phyloP scores from a whole-genome alignment of 2,888 invertebrate species.

The Dioctria rufipes region DNA sequence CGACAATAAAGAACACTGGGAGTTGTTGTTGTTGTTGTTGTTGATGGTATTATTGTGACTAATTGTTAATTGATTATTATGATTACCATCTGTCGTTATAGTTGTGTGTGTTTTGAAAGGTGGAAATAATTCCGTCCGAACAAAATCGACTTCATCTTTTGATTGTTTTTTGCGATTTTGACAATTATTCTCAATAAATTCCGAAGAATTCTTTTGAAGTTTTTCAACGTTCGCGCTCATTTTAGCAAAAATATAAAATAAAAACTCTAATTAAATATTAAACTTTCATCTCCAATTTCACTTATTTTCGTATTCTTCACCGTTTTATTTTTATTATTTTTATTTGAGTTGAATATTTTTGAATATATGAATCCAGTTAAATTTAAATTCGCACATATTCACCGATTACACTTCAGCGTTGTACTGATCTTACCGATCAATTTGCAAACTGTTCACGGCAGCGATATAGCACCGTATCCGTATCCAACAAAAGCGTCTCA shows the following conservation, averaged over 20 bases:
- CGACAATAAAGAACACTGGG: conserved; percentile 29
- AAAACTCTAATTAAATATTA: conserved; percentile 15
- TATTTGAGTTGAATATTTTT: not conserved
- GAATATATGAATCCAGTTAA: not conserved
- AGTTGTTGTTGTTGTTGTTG: no score
- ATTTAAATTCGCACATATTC: conserved; percentile 29
- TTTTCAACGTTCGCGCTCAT: conserved; percentile 32
- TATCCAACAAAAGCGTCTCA: not conserved
- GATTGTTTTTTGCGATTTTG: conserved; percentile 59
- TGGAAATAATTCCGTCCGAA: conserved; percentile 55
- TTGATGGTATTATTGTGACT: not conserved
- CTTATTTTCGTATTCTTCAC: not conserved
- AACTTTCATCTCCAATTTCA: not conserved
- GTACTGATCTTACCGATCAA: conserved; percentile 13
- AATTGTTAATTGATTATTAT: conserved; percentile 8
- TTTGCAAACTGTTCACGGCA: conserved; percentile 4
- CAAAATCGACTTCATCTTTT: conserved; percentile 70
- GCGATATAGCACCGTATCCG: conserved; percentile 15
- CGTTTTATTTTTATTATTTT: not conserved
- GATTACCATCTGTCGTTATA: conserved; percentile 13
- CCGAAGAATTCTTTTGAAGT: conserved; percentile 6
- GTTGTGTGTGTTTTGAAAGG: conserved; percentile 4
- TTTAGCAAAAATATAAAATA: conserved; percentile 1
- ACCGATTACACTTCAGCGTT: conserved; percentile 7
- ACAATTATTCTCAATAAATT: not conserved